A percentile compares a stretch with the other conserved stretches of the same genome.
These are phyloP conservation scores for Telmatochromis sp. DNA, from an alignment of 2,113 vertebrate genomes.

Conservation along the genomic window DNA sequence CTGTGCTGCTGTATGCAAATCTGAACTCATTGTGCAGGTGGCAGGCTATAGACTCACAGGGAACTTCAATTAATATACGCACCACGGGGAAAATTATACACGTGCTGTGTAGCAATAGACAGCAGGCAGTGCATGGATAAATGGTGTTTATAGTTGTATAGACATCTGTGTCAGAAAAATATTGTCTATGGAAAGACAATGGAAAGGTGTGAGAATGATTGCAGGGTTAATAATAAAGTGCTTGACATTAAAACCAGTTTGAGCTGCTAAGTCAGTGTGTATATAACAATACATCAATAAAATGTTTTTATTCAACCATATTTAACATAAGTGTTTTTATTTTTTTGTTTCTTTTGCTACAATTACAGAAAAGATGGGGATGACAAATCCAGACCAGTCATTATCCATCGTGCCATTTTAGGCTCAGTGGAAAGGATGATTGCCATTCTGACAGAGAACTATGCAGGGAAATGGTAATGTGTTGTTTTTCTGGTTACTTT, in stretches of 20 bases:
- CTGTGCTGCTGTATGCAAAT: background rate
- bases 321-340: background rate
- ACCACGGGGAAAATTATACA: background rate
- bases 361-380: conserved; percentile 81
- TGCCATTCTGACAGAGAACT: conserved; percentile 92
- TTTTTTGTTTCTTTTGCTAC: background rate
- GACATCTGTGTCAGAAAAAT: background rate
- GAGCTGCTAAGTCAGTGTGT: background rate
- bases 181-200: background rate
- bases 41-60: background rate
- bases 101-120: background rate
- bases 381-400: conserved; percentile 84
- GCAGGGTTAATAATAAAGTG: background rate
- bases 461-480: conserved; percentile 87
- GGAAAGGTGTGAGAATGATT: background rate
- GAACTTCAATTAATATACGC: background rate
- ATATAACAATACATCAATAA: background rate
- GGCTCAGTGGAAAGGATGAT: conserved; percentile 95
- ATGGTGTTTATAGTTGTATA: background rate
- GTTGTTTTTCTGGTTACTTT: too few relatives aligned
- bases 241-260: background rate
- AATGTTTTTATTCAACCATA: background rate
- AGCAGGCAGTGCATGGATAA: background rate
- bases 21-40: background rate
- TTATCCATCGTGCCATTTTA: conserved; percentile 90